phyloP scores from a whole-genome alignment of 2,113 vertebrate species.

The Acrocephalus arundinaceus region DNA sequence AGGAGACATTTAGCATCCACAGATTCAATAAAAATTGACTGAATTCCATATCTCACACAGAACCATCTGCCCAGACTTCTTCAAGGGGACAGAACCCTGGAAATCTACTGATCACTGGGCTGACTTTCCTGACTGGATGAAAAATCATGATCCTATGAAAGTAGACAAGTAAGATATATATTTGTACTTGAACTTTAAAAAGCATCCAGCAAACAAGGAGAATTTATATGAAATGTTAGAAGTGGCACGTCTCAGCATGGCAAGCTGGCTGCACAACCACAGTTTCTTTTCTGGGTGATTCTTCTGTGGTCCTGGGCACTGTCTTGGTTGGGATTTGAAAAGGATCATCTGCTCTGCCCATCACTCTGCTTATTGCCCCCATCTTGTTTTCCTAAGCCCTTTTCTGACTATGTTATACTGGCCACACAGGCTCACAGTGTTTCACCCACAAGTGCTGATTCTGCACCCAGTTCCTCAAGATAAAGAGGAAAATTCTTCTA shows the following conservation, averaged over 20 bases:
- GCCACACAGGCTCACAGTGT: not conserved
- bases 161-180: conserved; percentile 80
- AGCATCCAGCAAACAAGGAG: not conserved
- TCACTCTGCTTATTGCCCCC: not conserved
- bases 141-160: conserved; percentile 77
- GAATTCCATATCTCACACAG: conserved; percentile 46
- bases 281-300: not conserved
- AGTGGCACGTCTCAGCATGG: not conserved
- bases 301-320: not conserved
- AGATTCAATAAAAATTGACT: not conserved
- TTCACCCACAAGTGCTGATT: not conserved
- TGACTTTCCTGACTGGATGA: conserved; percentile 84
- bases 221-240: not conserved
- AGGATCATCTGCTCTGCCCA: not conserved
- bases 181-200: not conserved
- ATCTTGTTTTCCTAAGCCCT: not conserved
- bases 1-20: not conserved
- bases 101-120: conserved; percentile 77
- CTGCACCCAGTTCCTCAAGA: not conserved
- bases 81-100: conserved; percentile 86
- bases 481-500: not conserved
- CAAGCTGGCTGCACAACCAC: not conserved
- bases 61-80: conserved; percentile 88
- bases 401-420: not conserved
- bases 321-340: not conserved